These are phyloP conservation scores for Oostethus manadensis DNA, from an alignment of 2,113 vertebrate species.

Conservation along the genomic window DNA sequence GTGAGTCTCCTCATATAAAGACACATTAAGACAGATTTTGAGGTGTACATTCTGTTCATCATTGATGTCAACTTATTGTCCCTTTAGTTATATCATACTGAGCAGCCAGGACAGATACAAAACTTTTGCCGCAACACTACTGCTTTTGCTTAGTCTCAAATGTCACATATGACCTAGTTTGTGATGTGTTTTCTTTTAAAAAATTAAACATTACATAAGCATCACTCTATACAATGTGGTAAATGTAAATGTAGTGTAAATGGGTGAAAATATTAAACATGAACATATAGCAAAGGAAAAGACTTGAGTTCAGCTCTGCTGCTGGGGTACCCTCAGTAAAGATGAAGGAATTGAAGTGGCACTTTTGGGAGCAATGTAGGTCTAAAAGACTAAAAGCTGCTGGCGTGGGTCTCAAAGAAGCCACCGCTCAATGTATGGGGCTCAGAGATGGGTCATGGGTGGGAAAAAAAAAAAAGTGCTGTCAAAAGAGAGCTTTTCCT, in stretches of 20 bases:
- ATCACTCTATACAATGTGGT: no score
- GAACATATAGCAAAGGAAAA: not conserved
- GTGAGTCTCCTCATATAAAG: no score
- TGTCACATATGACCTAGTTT: no score
- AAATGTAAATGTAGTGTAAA: no score
- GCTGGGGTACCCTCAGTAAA: not conserved
- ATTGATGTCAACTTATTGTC: not conserved
- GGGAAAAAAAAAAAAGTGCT: not conserved
- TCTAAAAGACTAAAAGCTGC: constrained; percentile 8
- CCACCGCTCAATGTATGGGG: constrained; percentile 2
- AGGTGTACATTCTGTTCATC: not conserved
- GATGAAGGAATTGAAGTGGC: not conserved
- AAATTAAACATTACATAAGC: no score
- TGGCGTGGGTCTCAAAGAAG: constrained; percentile 9
- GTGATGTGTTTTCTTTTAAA: no score
- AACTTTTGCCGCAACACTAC: no score
- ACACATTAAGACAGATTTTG: not conserved
- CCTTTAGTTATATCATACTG: no score
- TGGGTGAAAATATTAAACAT: no score
- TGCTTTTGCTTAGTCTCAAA: no score
- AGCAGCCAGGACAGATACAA: no score
- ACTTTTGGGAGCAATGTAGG: constrained; percentile 6
- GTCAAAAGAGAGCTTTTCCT: constrained; percentile 16
- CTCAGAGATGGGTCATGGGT: constrained; percentile 10
- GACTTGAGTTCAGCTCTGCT: not conserved